Evolutionary conservation across 2,888 invertebrate species (phyloP).

Genomic region (Tetragonula carbonaria): DNA sequence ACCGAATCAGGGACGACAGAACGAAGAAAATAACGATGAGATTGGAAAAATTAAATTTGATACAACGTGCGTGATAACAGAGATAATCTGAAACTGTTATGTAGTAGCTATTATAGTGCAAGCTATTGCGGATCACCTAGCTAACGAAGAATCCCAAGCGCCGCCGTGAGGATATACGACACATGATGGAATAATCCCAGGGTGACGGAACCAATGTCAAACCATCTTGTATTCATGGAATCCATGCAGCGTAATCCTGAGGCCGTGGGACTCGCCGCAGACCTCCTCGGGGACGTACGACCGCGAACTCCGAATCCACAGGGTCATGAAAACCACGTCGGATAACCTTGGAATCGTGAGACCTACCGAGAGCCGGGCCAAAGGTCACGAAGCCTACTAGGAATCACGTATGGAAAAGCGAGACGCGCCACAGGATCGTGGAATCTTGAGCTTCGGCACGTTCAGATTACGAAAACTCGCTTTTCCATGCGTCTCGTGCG

Average conservation of each 20-base stretch:
- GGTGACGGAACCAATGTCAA: neutral
- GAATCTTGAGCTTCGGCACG: neutral
- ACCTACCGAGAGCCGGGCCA: neutral
- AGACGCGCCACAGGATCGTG: neutral
- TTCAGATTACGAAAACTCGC: neutral
- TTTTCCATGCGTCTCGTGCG: too few relatives aligned
- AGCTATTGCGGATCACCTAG: neutral
- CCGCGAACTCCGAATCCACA: neutral
- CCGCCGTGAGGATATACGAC: neutral
- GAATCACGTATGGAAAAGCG: neutral
- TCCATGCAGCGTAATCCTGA: neutral
- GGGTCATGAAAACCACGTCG: neutral
- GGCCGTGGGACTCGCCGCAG: neutral
- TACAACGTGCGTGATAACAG: neutral
- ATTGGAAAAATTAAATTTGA: neutral
- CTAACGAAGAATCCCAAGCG: neutral
- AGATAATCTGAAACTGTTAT: neutral
- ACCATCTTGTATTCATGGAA: constrained; percentile 6
- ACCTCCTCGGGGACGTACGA: neutral
- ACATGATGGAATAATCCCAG: neutral
- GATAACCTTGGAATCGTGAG: constrained; percentile 8
- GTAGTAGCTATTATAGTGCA: neutral
- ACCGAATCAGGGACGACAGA: neutral
- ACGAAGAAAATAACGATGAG: neutral
- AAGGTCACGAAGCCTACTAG: neutral